These are phyloP conservation scores for Patella caerulea DNA, from an alignment of 2,888 invertebrate genomes.

Conservation along the genomic window DNA sequence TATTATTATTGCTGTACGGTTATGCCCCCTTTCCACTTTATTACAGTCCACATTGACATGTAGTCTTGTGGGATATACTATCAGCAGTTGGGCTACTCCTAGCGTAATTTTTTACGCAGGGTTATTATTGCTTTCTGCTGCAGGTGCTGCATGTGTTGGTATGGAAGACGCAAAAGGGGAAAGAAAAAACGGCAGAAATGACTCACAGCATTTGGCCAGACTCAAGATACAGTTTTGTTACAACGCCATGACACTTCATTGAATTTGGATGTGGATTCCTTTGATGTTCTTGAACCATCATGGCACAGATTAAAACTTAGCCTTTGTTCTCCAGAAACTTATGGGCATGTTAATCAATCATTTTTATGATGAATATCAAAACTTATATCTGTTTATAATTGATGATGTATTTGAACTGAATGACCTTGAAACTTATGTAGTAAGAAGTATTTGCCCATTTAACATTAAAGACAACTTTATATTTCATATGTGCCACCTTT, in stretches of 20 bases:
- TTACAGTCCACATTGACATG: slow-evolving; percentile 7
- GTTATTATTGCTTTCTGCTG: slow-evolving; percentile 30
- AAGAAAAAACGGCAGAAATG: slow-evolving; percentile 64
- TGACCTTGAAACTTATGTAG: too few relatives aligned
- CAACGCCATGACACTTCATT: slow-evolving; percentile 23
- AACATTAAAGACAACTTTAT: too few relatives aligned
- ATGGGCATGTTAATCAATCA: slow-evolving; percentile 40
- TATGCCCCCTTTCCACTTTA: slow-evolving; percentile 15
- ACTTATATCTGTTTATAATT: too few relatives aligned
- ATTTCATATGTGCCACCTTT: too few relatives aligned
- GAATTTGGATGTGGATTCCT: slow-evolving; percentile 32
- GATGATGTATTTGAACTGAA: too few relatives aligned
- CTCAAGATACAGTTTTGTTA: slow-evolving; percentile 55
- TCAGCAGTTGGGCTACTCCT: slow-evolving; percentile 12
- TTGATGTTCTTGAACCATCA: slow-evolving; percentile 23
- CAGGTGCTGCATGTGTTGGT: slow-evolving; percentile 65
- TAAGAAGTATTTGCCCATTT: too few relatives aligned
- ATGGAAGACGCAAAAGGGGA: slow-evolving; percentile 52
- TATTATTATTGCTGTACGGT: neutral
- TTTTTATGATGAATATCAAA: slow-evolving; percentile 28
- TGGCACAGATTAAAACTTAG: slow-evolving; percentile 14
- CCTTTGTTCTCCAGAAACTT: slow-evolving; percentile 19
- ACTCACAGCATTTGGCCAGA: slow-evolving; percentile 58
- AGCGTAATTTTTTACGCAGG: slow-evolving; percentile 14
- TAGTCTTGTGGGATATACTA: neutral